A percentile compares a stretch with the other conserved stretches of the same genome.
These are phyloP conservation scores for Myathropa florea DNA, from an alignment of 2,888 invertebrate species.

Conservation along the genomic window DNA sequence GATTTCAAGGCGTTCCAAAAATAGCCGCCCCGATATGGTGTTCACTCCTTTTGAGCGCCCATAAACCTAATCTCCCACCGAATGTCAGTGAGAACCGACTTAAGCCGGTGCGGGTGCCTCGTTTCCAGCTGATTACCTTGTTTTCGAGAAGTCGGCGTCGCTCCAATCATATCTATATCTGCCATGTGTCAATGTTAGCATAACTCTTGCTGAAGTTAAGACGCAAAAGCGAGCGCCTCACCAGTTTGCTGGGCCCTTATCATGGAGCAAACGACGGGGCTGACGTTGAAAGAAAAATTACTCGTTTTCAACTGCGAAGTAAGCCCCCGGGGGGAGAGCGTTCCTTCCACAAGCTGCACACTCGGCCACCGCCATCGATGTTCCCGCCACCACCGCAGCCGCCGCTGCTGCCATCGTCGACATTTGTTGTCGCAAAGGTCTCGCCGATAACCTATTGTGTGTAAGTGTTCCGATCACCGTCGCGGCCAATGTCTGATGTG, in stretches of 20 bases:
- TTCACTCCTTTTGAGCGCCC: not conserved
- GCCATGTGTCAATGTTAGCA: not conserved
- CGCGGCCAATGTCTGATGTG: not conserved
- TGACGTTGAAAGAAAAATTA: slow-evolving; percentile 3
- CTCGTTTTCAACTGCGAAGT: slow-evolving; percentile 29
- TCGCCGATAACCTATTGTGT: slow-evolving; percentile 34
- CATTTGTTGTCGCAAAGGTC: slow-evolving; percentile 13
- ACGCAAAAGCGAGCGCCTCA: slow-evolving; percentile 25
- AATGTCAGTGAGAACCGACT: not conserved
- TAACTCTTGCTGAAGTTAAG: slow-evolving; percentile 21
- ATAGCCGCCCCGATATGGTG: not conserved
- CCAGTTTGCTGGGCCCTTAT: slow-evolving; percentile 20
- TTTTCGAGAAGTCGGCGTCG: not conserved
- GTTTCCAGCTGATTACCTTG: not conserved
- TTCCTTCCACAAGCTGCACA: not conserved
- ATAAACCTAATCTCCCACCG: not conserved
- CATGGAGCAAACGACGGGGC: not conserved
- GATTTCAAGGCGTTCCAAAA: slow-evolving; percentile 21
- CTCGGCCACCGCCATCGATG: not conserved
- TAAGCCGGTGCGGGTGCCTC: not conserved
- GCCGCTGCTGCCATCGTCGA: not conserved
- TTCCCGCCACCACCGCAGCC: not conserved
- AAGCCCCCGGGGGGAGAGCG: not conserved
- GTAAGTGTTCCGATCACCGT: not conserved
- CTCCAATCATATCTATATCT: slow-evolving; percentile 7